Evolutionary conservation across 2,888 invertebrate species (phyloP), one percentile per base, ranked within the genome.

Genomic region (Vanessa cardui): DNA sequence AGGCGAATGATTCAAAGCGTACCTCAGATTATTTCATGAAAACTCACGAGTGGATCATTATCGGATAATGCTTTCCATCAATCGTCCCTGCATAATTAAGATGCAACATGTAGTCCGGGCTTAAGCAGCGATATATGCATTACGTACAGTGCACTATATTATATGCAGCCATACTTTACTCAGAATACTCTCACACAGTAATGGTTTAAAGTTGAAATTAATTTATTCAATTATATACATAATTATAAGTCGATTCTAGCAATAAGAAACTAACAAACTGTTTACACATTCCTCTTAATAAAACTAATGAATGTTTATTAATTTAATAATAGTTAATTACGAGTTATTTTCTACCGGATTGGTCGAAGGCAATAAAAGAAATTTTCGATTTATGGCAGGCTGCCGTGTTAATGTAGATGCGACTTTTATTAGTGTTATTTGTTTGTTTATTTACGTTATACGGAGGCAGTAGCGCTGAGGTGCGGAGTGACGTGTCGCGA

Each of bases 401-500:
- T 80, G 80, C 81, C 77, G 81, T 80, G 84, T 85, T 81, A 83
- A 81, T 78, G 81, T 79, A 78, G 80, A 81, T 77, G 76, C 76
- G 80, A 83, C 86, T 83, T 87, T 88, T 89, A 88, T 87, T 84
- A 79, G 78, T 78, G 77, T 76, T 80, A 79, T 79, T 75, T 77
- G 78, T 83, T 81, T 81, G 80, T 84, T 84, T 83, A 83, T 83
- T 82, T 87, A 80, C 83, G 80, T 78, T 65, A 63, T 65, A 67
- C 61, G 45, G 58, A 66, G 64, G 62, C 68, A 62, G 72, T 64
- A 60, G 75, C 74, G 62, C 73, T 66, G 77, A 76, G 78, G 77
- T 73, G 77, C 77, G 74, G 82, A 84, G 83, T 89, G 89, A 90
- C 88, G 87, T 89, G 91, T 91, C 90, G 83, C 85, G 90, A 89